These are phyloP conservation scores for Epizoanthus stellaris DNA, from an alignment of 92 coral and sea anemone species.

Conservation along the genomic window DNA sequence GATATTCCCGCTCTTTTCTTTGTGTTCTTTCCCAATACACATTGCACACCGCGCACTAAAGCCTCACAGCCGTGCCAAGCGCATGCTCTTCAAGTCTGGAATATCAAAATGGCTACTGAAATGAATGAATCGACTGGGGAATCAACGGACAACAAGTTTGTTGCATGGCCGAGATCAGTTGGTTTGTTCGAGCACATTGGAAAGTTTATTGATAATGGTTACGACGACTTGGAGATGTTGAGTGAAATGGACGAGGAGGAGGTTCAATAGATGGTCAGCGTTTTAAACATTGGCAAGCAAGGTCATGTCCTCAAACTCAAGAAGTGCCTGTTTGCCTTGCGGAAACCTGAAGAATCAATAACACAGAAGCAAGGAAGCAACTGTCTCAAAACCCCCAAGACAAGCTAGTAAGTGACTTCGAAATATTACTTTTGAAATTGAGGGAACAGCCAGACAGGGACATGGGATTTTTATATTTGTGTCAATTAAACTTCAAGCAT, in stretches of 20 bases:
- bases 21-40: neutral
- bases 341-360: conserved; percentile 14
- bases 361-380: conserved; percentile 26
- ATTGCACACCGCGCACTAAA: too few species aligned
- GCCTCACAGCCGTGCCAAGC: neutral
- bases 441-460: conserved; percentile 9
- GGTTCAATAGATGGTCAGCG: neutral
- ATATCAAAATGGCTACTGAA: neutral
- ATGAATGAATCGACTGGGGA: neutral
- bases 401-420: conserved; percentile 15
- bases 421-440: conserved; percentile 9
- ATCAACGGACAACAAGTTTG: neutral
- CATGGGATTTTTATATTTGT: neutral
- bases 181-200: neutral
- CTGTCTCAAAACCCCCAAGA: conserved; percentile 14
- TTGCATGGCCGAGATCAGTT: neutral
- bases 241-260: conserved; percentile 11
- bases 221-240: conserved; percentile 15
- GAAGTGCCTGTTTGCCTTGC: conserved; percentile 25
- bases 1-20: neutral
- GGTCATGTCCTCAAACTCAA: conserved; percentile 28
- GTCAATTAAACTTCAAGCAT: conserved; percentile 5
- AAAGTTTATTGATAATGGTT: neutral
- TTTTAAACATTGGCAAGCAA: conserved; percentile 23
- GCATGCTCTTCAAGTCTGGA: neutral